Conservation (phyloP, 2,888 invertebrate genomes). For the Lasius fuliginosus region DNA sequence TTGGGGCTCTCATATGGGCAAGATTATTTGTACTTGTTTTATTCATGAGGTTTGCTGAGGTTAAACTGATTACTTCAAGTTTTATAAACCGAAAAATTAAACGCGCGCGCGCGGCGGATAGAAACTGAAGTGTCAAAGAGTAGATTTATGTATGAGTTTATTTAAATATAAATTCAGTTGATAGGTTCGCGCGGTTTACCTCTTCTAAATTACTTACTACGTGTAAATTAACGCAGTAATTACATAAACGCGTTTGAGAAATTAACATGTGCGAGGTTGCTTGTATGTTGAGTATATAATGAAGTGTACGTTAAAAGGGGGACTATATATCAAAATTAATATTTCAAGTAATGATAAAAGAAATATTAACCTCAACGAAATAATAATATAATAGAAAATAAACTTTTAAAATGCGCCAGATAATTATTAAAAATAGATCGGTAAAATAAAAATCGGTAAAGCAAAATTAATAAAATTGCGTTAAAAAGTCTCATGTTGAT, state of each 20-base stretch:
- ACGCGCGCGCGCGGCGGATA: not conserved
- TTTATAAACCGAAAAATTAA: constrained; percentile 6
- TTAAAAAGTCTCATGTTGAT: not conserved
- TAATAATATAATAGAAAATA: not conserved
- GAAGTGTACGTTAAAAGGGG: not conserved
- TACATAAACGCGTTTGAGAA: constrained; percentile 14
- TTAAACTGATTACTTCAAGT: not conserved
- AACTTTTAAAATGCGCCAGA: not conserved
- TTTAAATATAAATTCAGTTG: constrained; percentile 22
- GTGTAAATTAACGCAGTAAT: constrained; percentile 15
- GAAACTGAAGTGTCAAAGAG: not conserved
- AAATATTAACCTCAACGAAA: not conserved
- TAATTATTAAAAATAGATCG: not conserved
- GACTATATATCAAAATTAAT: not conserved
- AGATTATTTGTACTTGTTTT: not conserved
- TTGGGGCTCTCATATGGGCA: not conserved
- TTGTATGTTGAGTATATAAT: not conserved
- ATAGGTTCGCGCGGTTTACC: constrained; percentile 4
- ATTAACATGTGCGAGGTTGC: not conserved
- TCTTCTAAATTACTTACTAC: constrained; percentile 6
- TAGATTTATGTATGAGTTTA: constrained; percentile 21
- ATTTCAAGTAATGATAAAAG: not conserved
- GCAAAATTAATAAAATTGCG: not conserved
- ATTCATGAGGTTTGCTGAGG: not conserved
- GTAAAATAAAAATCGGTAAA: not conserved